Base-by-base conservation (phyloP, 2,888 invertebrate genomes). In the Spialia ferax region DNA sequence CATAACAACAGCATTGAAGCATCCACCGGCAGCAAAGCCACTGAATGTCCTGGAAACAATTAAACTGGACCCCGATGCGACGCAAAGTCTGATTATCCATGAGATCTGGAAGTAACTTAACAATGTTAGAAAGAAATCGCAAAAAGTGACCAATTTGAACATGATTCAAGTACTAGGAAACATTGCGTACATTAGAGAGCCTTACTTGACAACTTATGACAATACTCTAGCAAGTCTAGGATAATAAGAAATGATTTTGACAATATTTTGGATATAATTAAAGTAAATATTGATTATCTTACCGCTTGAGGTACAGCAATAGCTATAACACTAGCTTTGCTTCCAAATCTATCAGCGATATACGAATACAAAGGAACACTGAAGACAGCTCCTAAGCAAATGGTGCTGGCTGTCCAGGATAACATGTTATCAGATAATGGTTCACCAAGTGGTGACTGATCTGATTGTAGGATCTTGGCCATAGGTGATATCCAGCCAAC, bases 391-490 rank as follows among this genome's bases (percentile, higher is more conserved):
- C 86, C 81, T 71, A 94, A 74, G 10, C 88, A 82, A 56, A 79
- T 70, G 0, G 82, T 80, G 42, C 94, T 93, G 10, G 92, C 94
- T 13, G 94, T 77, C 89, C 92, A 89, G 0, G 93, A 87, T 18
- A 91, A 75, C 68, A 87, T 85, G 57, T 78, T 79, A 64, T 87
- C 82, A n/a, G 87, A 83, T 64, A 94, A 65, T 0, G 87, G 81
- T 8, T 67, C 73, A 8, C 87, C 91, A 1, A 83, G 72, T 0
- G 88, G 86, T 2, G 85, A 80, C 0, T 67, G 55, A 1, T 75
- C 74, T 0, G 87, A 84, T 64, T 86, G 79, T 35, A 93, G 79
- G 15, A 82, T 74, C 1, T 81, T 80, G 2, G 87, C 75, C 67
- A 86, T 84, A 0, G 89, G 87, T 0, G 93, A 88, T 3, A 89